phyloP scores from a whole-genome alignment of 2,888 invertebrate species.

The Erpobdella octoculata region DNA sequence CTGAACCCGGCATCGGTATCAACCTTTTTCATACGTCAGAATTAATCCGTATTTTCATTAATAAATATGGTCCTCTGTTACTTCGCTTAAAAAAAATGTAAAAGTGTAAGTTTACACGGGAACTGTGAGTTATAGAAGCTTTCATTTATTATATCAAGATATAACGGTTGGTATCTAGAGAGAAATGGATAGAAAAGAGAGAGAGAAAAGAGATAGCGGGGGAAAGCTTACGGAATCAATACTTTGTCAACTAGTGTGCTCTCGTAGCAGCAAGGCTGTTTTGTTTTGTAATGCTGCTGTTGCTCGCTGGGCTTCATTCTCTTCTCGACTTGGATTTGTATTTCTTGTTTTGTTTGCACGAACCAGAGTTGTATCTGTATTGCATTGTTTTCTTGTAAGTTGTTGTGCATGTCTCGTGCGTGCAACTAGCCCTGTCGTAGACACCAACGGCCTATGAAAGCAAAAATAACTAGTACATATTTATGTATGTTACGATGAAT shows the following conservation, averaged over 20 bases:
- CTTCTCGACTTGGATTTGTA: not conserved
- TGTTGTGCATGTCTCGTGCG: not conserved
- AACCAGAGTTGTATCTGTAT: not conserved
- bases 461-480: too few relatives aligned
- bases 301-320: not conserved
- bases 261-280: slow-evolving; percentile 4
- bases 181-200: not conserved
- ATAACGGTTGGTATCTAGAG: not conserved
- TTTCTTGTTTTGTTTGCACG: not conserved
- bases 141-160: not conserved
- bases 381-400: not conserved
- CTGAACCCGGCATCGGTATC: too few relatives aligned
- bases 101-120: not conserved
- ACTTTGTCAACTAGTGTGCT: slow-evolving; percentile 23
- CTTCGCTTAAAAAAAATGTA: not conserved
- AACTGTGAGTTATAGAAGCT: not conserved
- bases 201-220: too few relatives aligned
- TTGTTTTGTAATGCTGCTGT: not conserved
- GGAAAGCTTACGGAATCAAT: slow-evolving; percentile 12
- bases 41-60: too few relatives aligned
- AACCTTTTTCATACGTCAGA: too few relatives aligned
- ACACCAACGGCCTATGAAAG: too few relatives aligned
- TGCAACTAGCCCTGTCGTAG: too few relatives aligned
- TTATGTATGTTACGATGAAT: too few relatives aligned
- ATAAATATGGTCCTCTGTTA: not conserved